Percentiles rank a stretch among this genome's conserved stretches.
These are phyloP conservation scores for Perdix hodgsoniae DNA, from an alignment of 2,797 vertebrate genomes.

Conservation along the genomic window DNA sequence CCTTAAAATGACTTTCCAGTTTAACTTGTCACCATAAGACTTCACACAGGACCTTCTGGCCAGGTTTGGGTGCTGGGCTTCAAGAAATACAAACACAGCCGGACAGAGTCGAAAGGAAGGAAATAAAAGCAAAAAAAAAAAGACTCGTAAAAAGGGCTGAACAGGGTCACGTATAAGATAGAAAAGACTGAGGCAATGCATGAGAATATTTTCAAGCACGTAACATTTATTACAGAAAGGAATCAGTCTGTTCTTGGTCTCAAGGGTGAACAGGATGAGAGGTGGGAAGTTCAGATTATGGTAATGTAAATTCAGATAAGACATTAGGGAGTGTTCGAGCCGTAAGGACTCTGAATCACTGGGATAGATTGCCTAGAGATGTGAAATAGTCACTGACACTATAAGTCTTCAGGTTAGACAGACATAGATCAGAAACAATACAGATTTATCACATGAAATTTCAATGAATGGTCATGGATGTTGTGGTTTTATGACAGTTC, in stretches of 20 bases:
- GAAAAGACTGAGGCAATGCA: not conserved
- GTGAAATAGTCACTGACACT: not conserved
- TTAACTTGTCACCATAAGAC: not conserved
- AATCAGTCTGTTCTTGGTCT: not conserved
- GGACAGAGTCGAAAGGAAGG: not conserved
- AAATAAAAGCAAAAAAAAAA: not conserved
- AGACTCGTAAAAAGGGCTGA: not conserved
- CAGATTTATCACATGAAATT: not conserved
- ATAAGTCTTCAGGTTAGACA: not conserved
- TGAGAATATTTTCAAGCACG: not conserved
- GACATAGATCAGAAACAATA: not conserved
- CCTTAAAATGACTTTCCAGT: not conserved
- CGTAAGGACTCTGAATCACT: not conserved
- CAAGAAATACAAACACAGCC: not conserved
- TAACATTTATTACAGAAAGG: not conserved
- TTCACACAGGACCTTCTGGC: not conserved
- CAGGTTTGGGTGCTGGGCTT: not conserved
- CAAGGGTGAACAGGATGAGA: not conserved
- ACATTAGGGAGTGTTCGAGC: not conserved
- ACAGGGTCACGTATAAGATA: not conserved
- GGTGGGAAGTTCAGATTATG: not conserved
- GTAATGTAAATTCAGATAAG: not conserved
- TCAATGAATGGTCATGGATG: not conserved
- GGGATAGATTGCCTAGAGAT: not conserved
- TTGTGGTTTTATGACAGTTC: not conserved